These are phyloP conservation scores for Teleiodes luculella DNA, from an alignment of 2,888 invertebrate genomes.

Conservation along the genomic window DNA sequence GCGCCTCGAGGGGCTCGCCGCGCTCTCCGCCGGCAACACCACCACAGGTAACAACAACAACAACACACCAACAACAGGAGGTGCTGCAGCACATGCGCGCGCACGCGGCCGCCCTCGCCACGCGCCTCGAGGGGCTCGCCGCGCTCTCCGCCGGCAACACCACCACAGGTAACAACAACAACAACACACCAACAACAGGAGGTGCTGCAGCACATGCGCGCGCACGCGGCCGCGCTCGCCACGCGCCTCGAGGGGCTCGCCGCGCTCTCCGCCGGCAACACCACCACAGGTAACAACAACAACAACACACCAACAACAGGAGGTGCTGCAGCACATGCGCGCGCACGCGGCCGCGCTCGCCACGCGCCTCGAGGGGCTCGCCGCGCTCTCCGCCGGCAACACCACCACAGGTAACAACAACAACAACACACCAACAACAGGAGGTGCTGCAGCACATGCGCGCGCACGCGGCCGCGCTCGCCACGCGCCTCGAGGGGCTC, in stretches of 20 bases:
- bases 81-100: slow-evolving; percentile 83
- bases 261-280: too few relatives aligned
- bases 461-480: slow-evolving; percentile 73
- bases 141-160: too few relatives aligned
- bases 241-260: slow-evolving; percentile 82
- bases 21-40: too few relatives aligned
- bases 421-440: too few relatives aligned
- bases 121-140: slow-evolving; percentile 81
- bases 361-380: slow-evolving; percentile 82
- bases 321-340: slow-evolving; percentile 85
- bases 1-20: slow-evolving; percentile 81
- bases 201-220: slow-evolving; percentile 83
- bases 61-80: slow-evolving; percentile 55
- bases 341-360: slow-evolving; percentile 77
- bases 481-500: slow-evolving; percentile 83
- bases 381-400: too few relatives aligned
- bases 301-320: slow-evolving; percentile 36
- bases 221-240: slow-evolving; percentile 77
- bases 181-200: slow-evolving; percentile 52
- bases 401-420: too few relatives aligned
- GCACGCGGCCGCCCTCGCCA: slow-evolving; percentile 77
- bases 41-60: too few relatives aligned
- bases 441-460: slow-evolving; percentile 87
- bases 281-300: too few relatives aligned
- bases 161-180: too few relatives aligned